A percentile compares a stretch with the other conserved stretches of the same genome.
These are phyloP conservation scores for Drosophila simulans DNA, from an alignment of 1,140 invertebrate genomes.

Conservation along the genomic window DNA sequence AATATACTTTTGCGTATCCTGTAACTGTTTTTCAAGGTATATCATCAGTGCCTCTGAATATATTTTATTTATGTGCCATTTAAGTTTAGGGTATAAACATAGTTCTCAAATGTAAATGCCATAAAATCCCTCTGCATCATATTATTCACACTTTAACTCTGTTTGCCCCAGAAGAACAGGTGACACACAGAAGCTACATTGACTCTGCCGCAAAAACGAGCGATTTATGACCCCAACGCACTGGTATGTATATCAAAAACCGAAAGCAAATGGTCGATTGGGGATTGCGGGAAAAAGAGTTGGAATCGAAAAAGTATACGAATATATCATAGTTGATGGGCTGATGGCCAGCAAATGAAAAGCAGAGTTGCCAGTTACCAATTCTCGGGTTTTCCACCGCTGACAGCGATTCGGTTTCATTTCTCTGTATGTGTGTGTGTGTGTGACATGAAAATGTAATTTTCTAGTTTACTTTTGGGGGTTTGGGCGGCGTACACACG, in stretches of 20 bases:
- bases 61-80: constrained; percentile 4
- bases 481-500: constrained; percentile 1
- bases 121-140: neutral
- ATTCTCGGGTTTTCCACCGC: constrained; percentile 32
- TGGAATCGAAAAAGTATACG: constrained; percentile 57
- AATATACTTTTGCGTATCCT: no score
- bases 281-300: constrained; percentile 17
- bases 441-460: constrained; percentile 73
- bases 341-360: constrained; percentile 6
- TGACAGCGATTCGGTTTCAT: constrained; percentile 59
- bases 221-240: constrained; percentile 40
- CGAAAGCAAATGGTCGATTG: constrained; percentile 32
- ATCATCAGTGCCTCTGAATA: neutral
- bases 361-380: constrained; percentile 36
- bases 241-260: constrained; percentile 14
- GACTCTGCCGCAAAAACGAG: constrained; percentile 13
- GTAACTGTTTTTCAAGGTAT: no score
- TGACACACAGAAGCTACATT: constrained; percentile 12
- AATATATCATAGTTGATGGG: constrained; percentile 74
- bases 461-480: constrained; percentile 62
- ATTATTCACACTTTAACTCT: constrained; percentile 18
- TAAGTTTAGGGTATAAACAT: constrained; percentile 5
- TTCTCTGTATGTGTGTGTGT: constrained; percentile 5
- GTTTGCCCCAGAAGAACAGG: constrained; percentile 20
- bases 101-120: constrained; percentile 4